Evolutionary conservation across 2,888 invertebrate genomes (phyloP), one percentile per base, ranked within the genome.

Genomic region (Opisthograptis luteolata): DNA sequence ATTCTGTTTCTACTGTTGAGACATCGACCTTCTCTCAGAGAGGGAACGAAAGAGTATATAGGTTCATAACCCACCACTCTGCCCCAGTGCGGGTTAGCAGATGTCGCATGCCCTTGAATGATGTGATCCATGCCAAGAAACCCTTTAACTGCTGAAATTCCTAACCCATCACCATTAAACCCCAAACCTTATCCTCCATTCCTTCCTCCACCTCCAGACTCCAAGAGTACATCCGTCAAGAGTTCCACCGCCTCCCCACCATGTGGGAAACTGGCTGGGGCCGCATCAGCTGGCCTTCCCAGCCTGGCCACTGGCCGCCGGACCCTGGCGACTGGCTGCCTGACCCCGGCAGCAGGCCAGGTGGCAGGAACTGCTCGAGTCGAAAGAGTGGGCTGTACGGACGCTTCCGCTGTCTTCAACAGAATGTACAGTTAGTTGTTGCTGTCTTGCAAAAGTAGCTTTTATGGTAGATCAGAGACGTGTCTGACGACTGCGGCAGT

Each of bases 371-470:
- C n/a, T 43, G 22, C 35, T 34, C 10, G 2, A 27, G 31, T 4
- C 31, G 24, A 0, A 43, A 22, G 12, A 14, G 9, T 30, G 49
- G 57, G 54, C 43, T 51, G 25, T 37, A 65, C 55, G 62, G 65
- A 20, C 70, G 76, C 58, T 44, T 71, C 42, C 62, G 64, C 14
- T 72, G 69, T 51, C 60, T 66, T 15, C 70, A 54, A 55, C 61
- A 62, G 68, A 75, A 79, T 75, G 78, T 76, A 70, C 70, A 66
- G 83, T 83, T 76, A 82, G 83, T 84, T 56, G 48, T 58, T 56
- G 46, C 46, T 40, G 60, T 55, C 32, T 45, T 51, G 32, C 42
- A 45, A 27, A 25, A 31, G 25, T 22, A n/a, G n/a, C n/a, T n/a
- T n/a, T n/a, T n/a, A n/a, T n/a, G n/a, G n/a, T n/a, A n/a, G n/a